These are phyloP conservation scores for Neocloeon triangulifer DNA, from an alignment of 1,140 invertebrate genomes.

Conservation along the genomic window DNA sequence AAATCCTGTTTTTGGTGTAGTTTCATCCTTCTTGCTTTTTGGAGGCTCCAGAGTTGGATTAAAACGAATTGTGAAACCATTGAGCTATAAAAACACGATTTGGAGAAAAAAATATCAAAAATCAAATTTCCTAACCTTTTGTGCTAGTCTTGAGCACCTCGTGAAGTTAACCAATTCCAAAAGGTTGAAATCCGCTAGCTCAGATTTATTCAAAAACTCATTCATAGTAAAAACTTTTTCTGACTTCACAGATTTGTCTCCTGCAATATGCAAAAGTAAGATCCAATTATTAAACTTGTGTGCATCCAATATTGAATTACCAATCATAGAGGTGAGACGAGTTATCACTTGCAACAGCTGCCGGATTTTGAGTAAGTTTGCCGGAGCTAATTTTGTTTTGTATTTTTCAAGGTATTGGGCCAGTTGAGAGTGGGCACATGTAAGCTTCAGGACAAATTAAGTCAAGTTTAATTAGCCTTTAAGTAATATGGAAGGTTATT, in stretches of 20 bases:
- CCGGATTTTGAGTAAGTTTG: constrained; percentile 63
- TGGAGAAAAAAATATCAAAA: no score
- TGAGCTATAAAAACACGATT: no score
- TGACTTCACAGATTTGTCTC: constrained; percentile 5
- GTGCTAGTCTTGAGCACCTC: no score
- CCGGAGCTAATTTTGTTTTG: constrained; percentile 46
- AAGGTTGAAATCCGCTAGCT: no score
- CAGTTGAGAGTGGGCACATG: constrained; percentile 44
- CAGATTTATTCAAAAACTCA: neutral
- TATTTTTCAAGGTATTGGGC: constrained; percentile 58
- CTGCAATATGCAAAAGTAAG: constrained; percentile 5
- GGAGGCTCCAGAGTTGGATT: no score
- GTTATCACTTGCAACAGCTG: constrained; percentile 67
- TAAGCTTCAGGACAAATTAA: constrained; percentile 15
- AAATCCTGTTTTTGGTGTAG: no score
- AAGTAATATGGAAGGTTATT: neutral
- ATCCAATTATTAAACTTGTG: constrained; percentile 2
- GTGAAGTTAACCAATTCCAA: no score
- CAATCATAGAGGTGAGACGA: constrained; percentile 43
- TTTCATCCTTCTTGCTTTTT: no score
- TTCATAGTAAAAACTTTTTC: neutral
- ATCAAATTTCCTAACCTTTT: no score
- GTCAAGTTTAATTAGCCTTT: no score
- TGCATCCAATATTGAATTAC: constrained; percentile 15
- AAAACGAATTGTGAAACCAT: no score